Conservation (phyloP, 2,797 vertebrate genomes). For the Poecile montanus region DNA sequence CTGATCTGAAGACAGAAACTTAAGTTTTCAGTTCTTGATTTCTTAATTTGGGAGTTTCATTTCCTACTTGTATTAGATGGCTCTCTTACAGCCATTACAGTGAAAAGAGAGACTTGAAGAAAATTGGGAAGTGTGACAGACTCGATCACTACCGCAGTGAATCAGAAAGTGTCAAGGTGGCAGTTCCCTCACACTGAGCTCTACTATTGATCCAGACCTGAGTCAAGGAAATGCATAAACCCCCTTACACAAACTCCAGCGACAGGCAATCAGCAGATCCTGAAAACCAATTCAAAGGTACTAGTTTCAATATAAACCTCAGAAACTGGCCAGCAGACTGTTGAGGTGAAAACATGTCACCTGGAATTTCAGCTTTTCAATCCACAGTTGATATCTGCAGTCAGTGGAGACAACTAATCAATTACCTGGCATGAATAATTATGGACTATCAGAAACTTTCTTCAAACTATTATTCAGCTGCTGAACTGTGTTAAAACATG, state of each 20-base stretch:
- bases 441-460: background rate
- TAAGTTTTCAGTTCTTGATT: background rate
- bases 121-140: background rate
- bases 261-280: background rate
- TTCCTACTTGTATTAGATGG: background rate
- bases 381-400: background rate
- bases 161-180: background rate
- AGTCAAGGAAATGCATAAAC: background rate
- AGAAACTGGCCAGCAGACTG: background rate
- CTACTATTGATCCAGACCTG: background rate
- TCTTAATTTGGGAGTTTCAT: background rate
- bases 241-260: background rate
- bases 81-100: background rate
- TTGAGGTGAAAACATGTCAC: background rate
- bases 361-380: background rate
- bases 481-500: background rate
- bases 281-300: background rate
- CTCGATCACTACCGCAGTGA: rapidly evolving
- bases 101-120: background rate
- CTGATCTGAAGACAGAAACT: background rate
- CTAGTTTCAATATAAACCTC: background rate
- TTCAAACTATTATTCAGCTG: background rate
- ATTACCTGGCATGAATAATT: background rate
- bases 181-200: background rate
- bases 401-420: background rate